Evolutionary conservation across 2,888 invertebrate species (phyloP), one percentile per base, ranked within the genome.

Genomic region (Dermolepida albohirtum): DNA sequence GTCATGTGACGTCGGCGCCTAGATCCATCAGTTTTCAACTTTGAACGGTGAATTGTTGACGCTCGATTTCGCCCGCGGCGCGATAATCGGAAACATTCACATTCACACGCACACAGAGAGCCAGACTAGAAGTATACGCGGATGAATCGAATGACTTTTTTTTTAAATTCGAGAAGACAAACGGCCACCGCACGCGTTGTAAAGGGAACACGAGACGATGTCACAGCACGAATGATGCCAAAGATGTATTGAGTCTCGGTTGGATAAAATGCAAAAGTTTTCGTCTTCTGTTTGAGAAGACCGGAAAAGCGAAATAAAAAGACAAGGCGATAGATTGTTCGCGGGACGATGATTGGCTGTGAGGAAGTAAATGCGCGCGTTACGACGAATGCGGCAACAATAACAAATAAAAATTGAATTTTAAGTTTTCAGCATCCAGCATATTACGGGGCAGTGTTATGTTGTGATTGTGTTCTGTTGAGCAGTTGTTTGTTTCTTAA

Each of bases 1-100:
- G 59, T 59, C 44, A 59, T 44, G 44, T 59, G 59, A 59, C 59
- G 44, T 59, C 29, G 59, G 59, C 59, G 59, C 59, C 44, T 47
- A 44, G 59, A 59, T 59, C 59, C 59, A 16, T 59, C 59, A 59
- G 59, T 59, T 59, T 59, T 59, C 59, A 59, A 59, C 59, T 22
- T 59, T 29, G 59, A 59, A 44, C 47, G 59, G 59, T 59, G 59
- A 14, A 59, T 47, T 29, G 59, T 59, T 14, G 59, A 59, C 59
- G 59, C 27, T 43, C 44, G 44, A 59, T 59, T 55, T 44, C 44
- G 59, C 59, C 59, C 29, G 27, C 59, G 59, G 59, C 59, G 59
- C 59, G 59, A 41, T 29, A 22, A 22, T 34, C 34, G 34, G 22
- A 22, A 34, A 34, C 10, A 34, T 34, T 8, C 1, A 8, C 8